phyloP scores from a whole-genome alignment of 2,113 vertebrate genomes.

The Carassius gibelio region DNA sequence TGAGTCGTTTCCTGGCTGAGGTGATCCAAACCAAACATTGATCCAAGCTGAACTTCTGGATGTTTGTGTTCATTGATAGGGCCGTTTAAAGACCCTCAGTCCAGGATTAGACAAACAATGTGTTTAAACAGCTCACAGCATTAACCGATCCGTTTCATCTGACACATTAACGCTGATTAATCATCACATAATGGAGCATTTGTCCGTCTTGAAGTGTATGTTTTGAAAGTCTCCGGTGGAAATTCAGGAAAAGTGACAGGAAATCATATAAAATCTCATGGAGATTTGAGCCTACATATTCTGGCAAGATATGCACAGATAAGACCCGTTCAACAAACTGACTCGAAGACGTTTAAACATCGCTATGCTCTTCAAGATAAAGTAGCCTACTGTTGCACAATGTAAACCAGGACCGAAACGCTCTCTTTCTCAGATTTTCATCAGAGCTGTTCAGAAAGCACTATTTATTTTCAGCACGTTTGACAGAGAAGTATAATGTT shows the following conservation, averaged over 20 bases:
- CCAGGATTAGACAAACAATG: slow-evolving; percentile 51
- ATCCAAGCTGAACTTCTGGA: slow-evolving; percentile 43
- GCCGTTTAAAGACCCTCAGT: slow-evolving; percentile 46
- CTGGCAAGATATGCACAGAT: slow-evolving; percentile 34
- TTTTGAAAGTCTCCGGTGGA: slow-evolving; percentile 44
- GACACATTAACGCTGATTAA: slow-evolving; percentile 54
- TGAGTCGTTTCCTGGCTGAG: slow-evolving; percentile 43
- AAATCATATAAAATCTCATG: slow-evolving; percentile 42
- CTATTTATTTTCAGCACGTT: slow-evolving; percentile 28
- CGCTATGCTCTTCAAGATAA: slow-evolving; percentile 22
- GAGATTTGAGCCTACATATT: slow-evolving; percentile 35
- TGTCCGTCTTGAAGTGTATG: slow-evolving; percentile 33
- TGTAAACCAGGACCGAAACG: neutral
- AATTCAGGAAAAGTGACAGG: slow-evolving; percentile 46
- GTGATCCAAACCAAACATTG: slow-evolving; percentile 54
- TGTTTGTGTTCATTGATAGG: slow-evolving; percentile 57
- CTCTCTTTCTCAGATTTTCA: slow-evolving; percentile 37
- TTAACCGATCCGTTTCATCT: slow-evolving; percentile 42
- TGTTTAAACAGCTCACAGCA: slow-evolving; percentile 50
- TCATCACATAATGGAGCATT: slow-evolving; percentile 49
- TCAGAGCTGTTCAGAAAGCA: slow-evolving; percentile 41
- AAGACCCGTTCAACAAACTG: slow-evolving; percentile 46
- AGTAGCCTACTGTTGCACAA: neutral
- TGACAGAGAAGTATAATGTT: slow-evolving; percentile 37
- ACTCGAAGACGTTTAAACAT: slow-evolving; percentile 39